Conservation (phyloP, 2,113 vertebrate genomes). For the Centropus bengalensis region DNA sequence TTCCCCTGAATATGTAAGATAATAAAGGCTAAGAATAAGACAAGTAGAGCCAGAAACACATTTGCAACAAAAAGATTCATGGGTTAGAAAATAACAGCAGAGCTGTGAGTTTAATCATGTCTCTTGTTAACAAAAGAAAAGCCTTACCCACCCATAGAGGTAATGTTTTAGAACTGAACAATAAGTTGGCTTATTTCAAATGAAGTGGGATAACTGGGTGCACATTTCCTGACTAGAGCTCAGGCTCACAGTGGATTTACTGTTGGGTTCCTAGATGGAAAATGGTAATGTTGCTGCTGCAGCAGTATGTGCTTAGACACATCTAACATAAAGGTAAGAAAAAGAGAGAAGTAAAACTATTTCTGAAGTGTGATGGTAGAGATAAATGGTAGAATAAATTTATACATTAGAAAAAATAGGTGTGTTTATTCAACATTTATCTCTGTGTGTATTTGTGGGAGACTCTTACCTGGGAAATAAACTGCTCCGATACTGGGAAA, state of each 20-base stretch:
- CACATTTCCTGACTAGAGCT: neutral
- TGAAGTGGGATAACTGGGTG: neutral
- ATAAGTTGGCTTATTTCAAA: neutral
- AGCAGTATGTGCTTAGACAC: neutral
- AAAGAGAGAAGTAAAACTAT: neutral
- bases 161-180: neutral
- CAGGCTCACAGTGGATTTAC: neutral
- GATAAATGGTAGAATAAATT: neutral
- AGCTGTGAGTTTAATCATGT: neutral
- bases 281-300: neutral
- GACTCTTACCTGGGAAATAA: neutral
- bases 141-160: neutral
- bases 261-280: neutral
- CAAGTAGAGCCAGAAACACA: neutral
- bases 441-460: neutral
- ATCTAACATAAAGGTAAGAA: neutral
- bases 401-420: neutral
- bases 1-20: neutral
- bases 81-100: neutral
- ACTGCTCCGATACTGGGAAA: neutral
- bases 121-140: neutral
- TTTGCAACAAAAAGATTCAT: neutral
- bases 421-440: neutral
- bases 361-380: neutral
- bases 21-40: neutral